Conservation (phyloP, 2,797 vertebrate species). For the Phalanger gymnotis region DNA sequence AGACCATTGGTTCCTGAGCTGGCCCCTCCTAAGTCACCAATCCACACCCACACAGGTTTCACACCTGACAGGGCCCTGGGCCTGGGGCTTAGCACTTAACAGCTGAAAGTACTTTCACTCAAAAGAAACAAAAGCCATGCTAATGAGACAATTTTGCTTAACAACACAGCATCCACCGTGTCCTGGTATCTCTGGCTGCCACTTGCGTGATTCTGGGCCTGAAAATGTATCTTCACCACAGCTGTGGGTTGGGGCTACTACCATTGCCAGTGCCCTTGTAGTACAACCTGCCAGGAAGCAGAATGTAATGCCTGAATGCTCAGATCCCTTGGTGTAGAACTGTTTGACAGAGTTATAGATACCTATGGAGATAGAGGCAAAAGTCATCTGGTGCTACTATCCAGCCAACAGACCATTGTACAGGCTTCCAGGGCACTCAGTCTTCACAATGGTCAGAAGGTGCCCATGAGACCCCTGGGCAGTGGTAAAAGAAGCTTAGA, state of each 20-base stretch:
- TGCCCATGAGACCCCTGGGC: conserved; percentile 88
- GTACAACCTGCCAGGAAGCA: conserved; percentile 68
- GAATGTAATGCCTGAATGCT: conserved; percentile 86
- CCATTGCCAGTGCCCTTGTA: conserved; percentile 82
- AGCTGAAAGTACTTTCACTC: too few relatives aligned
- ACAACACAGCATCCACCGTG: too few relatives aligned
- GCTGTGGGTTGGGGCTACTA: conserved; percentile 84
- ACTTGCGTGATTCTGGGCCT: conserved; percentile 82
- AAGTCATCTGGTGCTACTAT: conserved; percentile 95
- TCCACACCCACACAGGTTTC: too few relatives aligned
- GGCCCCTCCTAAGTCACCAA: too few relatives aligned
- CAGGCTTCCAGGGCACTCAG: conserved; percentile 84
- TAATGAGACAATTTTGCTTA: too few relatives aligned
- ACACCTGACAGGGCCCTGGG: too few relatives aligned
- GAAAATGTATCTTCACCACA: conserved; percentile 85
- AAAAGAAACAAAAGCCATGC: too few relatives aligned
- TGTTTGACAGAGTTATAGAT: conserved; percentile 95
- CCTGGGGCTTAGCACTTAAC: too few relatives aligned
- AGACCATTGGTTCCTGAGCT: too few relatives aligned
- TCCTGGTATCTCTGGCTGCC: too few relatives aligned
- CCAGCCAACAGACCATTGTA: conserved; percentile 91
- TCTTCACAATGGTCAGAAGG: conserved; percentile 88
- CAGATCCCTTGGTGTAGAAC: conserved; percentile 91
- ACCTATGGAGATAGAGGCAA: conserved; percentile 93
- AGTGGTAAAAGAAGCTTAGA: conserved; percentile 61